Evolutionary conservation across 2,797 vertebrate genomes (phyloP).

Genomic region (Zenarchopterus dispar): DNA sequence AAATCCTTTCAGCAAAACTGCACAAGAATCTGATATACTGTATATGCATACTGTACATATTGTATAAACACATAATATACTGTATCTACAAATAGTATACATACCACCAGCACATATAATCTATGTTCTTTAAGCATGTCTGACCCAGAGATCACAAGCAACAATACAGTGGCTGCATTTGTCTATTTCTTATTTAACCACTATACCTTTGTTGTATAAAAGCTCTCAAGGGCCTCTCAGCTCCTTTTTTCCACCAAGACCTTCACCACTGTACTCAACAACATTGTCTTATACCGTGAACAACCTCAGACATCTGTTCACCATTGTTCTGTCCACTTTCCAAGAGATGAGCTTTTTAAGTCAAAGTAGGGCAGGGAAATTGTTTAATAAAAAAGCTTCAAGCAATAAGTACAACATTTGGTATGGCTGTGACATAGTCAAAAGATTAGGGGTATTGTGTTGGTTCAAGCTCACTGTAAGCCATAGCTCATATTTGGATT

Average conservation of each 20-base stretch:
- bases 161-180: slow-evolving; percentile 31
- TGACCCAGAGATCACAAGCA: slow-evolving; percentile 22
- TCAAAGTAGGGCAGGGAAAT: slow-evolving; percentile 51
- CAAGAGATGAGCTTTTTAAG: slow-evolving; percentile 71
- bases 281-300: slow-evolving; percentile 51
- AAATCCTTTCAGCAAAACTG: background rate
- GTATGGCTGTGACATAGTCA: slow-evolving; percentile 37
- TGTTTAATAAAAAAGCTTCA: slow-evolving; percentile 64
- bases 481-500: slow-evolving; percentile 62
- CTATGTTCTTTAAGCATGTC: no score
- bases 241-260: slow-evolving; percentile 40
- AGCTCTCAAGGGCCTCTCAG: slow-evolving; percentile 57
- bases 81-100: no score
- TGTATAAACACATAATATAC: no score
- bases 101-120: no score
- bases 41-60: no score
- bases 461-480: slow-evolving; percentile 28
- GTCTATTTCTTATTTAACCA: slow-evolving; percentile 44
- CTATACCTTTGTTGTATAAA: slow-evolving; percentile 53
- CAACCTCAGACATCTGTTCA: slow-evolving; percentile 65
- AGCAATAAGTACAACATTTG: slow-evolving; percentile 47
- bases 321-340: slow-evolving; percentile 55
- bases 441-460: slow-evolving; percentile 48
- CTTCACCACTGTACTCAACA: slow-evolving; percentile 43
- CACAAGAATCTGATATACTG: no score